phyloP scores from a whole-genome alignment of 2,113 vertebrate species.

The Ailurus styani region DNA sequence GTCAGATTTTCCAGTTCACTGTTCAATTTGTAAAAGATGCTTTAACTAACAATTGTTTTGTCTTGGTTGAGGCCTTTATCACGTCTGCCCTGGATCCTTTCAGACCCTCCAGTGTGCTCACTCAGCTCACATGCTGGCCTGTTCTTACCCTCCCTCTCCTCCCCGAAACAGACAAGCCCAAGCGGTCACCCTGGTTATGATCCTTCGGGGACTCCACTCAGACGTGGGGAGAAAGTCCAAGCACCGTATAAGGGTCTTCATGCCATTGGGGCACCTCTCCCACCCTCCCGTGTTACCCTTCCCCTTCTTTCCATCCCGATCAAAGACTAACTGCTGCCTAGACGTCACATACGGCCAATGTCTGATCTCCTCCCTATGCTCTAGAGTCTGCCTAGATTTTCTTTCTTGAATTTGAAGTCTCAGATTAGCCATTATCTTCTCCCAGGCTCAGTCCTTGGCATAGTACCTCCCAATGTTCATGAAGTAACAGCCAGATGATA shows the following conservation, averaged over 20 bases:
- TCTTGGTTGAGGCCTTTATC: neutral
- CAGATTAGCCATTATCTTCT: neutral
- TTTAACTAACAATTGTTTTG: neutral
- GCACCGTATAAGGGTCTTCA: too few species aligned
- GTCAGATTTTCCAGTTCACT: neutral
- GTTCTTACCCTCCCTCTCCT: neutral
- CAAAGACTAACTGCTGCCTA: neutral
- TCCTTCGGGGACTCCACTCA: neutral
- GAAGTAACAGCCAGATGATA: neutral
- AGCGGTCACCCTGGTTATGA: accelerated
- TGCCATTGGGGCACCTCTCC: neutral
- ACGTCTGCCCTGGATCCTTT: too few species aligned
- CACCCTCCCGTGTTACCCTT: accelerated
- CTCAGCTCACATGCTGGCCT: neutral
- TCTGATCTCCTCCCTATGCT: neutral
- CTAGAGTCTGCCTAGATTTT: neutral
- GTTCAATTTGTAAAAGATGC: neutral
- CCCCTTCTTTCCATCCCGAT: neutral
- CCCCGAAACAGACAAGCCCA: neutral
- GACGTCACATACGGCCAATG: accelerated
- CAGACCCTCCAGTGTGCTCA: neutral
- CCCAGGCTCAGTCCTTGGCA: neutral
- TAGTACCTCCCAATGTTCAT: too few species aligned
- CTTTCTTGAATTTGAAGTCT: neutral
- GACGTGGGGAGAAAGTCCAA: neutral